phyloP scores from a whole-genome alignment of 1,140 invertebrate genomes.

The Tigriopus japonicus region DNA sequence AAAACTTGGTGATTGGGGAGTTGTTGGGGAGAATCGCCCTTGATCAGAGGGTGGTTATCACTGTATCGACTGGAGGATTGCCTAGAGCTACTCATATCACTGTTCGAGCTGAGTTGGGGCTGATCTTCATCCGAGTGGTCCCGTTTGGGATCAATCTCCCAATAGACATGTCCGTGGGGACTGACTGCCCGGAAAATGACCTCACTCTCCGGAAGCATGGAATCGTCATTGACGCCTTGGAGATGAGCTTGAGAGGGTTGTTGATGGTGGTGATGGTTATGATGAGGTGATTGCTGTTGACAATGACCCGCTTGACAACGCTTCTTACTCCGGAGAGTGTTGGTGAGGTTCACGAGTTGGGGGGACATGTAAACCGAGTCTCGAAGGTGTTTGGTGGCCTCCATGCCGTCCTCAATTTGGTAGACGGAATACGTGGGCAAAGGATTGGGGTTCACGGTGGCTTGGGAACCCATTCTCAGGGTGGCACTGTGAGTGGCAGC shows the following conservation, averaged over 20 bases:
- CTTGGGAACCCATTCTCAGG: too few species aligned
- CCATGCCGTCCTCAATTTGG: not conserved
- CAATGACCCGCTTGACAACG: not conserved
- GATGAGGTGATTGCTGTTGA: not conserved
- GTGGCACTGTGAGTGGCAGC: too few species aligned
- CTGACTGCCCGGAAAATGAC: constrained; percentile 10
- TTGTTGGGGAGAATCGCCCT: not conserved
- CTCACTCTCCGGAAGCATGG: constrained; percentile 4
- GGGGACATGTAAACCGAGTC: constrained; percentile 10
- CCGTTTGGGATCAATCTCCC: constrained; percentile 12
- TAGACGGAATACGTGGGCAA: too few species aligned
- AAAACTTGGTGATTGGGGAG: not conserved
- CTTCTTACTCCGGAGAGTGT: constrained; percentile 5
- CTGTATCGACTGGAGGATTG: constrained; percentile 3
- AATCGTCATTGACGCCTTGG: not conserved
- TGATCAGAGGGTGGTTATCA: constrained; percentile 7
- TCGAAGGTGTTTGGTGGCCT: not conserved
- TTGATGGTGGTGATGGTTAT: not conserved
- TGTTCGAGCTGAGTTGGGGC: not conserved
- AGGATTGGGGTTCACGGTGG: too few species aligned
- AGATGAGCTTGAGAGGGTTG: not conserved
- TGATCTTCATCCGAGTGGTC: not conserved
- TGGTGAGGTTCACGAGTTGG: constrained; percentile 7
- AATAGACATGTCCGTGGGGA: constrained; percentile 14
- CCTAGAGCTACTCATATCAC: not conserved